Base-by-base conservation (phyloP, 2,888 invertebrate species). In the Aporophyla lueneburgensis region DNA sequence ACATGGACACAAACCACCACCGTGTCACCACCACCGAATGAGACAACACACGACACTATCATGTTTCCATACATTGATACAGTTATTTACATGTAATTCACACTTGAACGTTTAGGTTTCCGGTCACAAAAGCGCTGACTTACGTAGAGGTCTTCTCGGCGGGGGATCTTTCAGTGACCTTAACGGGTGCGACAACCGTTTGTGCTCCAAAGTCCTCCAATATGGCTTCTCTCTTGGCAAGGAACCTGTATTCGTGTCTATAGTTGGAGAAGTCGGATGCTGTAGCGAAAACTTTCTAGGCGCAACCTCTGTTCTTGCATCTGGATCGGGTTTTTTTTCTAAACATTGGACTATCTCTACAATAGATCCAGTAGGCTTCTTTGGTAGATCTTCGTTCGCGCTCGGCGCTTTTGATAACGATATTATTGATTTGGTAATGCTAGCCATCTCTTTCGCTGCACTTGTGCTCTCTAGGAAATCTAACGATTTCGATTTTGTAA, bases 181-280 rank as follows among this genome's bases (percentile, higher is more conserved):
- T 79, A 95, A 89, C 21, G 96, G 96, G 79, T 96, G 94, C 54
- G 96, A 96, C 78, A 96, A 92, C 71, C 96, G 91, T 91, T 96
- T 96, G 89, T 96, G 96, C 83, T 95, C 96, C 91, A 94, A 88
- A 21, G 94, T 96, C 92, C 94, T 95, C 96, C 96, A 96, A 79
- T 96, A 96, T 14, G 94, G 93, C 83, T 94, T 95, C 69, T 92
- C 91, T 24, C 95, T 91, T 21, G 95, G 95, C 78, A 95, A 89
- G 2, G 96, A 95, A 14, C 95, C 93, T 2, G 94, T 94, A 69
- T 93, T 91, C 1, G 91, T 78, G 9, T 93, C 92, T 19, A 90
- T 78, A 59, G 78, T 90, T 3, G 93, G 88, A 40, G 89, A 75
- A 51, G 87, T 91, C 58, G 92, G 93, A n/a, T 81, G 87, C 89